A percentile compares a stretch with the other conserved stretches of the same genome.
These are phyloP conservation scores for Drosophila nikananu DNA, from an alignment of 1,140 invertebrate species.

Conservation along the genomic window DNA sequence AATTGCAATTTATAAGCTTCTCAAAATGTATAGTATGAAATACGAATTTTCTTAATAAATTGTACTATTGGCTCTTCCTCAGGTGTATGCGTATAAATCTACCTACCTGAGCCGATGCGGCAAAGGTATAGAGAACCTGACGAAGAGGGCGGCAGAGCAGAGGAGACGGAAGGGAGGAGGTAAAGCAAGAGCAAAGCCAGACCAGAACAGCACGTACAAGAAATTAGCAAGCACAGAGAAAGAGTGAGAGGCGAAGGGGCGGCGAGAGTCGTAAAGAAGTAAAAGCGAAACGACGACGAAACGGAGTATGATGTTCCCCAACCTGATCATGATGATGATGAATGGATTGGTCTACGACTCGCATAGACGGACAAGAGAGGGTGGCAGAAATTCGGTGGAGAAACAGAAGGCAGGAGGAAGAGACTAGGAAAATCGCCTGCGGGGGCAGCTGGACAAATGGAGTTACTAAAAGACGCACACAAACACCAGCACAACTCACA, in stretches of 20 bases:
- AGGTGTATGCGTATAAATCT: constrained; percentile 13
- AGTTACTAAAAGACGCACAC: constrained; percentile 51
- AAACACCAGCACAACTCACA: constrained; percentile 40
- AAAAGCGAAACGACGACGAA: constrained; percentile 73
- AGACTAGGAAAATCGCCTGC: constrained; percentile 34
- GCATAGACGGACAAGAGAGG: constrained; percentile 5
- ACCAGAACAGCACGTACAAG: constrained; percentile 81
- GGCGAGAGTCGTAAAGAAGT: constrained; percentile 49
- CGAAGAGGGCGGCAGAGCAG: constrained; percentile 21
- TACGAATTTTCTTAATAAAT: too few relatives aligned
- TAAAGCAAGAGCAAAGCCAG: constrained; percentile 62
- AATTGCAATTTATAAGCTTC: not conserved
- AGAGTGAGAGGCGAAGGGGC: constrained; percentile 11
- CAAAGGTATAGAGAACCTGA: constrained; percentile 39
- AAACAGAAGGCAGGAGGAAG: not conserved
- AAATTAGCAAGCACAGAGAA: constrained; percentile 73
- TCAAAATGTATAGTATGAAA: not conserved
- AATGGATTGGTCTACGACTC: constrained; percentile 57
- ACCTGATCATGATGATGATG: constrained; percentile 73
- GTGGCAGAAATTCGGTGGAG: constrained; percentile 1
- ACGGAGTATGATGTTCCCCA: constrained; percentile 59
- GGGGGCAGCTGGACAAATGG: constrained; percentile 75
- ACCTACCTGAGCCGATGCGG: constrained; percentile 58
- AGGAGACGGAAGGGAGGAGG: not conserved
- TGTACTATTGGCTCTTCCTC: constrained; percentile 12